Conservation (phyloP, 2,888 invertebrate species). For the Xylota segnis region DNA sequence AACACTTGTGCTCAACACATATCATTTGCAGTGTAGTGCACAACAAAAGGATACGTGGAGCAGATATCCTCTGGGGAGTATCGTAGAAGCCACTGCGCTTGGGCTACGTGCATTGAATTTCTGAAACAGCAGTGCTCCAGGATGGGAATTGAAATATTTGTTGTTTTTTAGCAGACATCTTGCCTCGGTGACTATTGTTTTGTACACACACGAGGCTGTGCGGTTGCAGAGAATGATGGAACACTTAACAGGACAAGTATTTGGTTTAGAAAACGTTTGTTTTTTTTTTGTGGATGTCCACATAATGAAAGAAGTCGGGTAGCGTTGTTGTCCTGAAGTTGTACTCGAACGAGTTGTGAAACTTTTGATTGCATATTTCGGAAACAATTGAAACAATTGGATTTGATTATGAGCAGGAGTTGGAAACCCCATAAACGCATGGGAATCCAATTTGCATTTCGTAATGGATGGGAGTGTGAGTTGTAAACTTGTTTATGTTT, state of each 20-base stretch:
- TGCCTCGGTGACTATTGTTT: background rate
- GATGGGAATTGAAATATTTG: background rate
- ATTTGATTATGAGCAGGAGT: conserved; percentile 22
- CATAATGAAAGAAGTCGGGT: background rate
- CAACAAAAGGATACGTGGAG: background rate
- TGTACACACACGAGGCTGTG: background rate
- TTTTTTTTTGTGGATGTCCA: background rate
- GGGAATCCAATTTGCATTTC: conserved; percentile 16
- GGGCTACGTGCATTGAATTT: conserved; percentile 30
- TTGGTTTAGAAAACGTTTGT: background rate
- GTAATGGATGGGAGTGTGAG: background rate
- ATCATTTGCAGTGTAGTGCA: background rate
- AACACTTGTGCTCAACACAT: background rate
- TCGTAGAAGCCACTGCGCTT: background rate
- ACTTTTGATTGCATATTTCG: conserved; percentile 21
- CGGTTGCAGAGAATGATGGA: background rate
- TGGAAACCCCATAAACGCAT: background rate
- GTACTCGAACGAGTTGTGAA: background rate
- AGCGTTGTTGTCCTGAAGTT: background rate
- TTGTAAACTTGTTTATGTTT: background rate
- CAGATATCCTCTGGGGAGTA: background rate
- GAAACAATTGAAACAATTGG: conserved; percentile 18
- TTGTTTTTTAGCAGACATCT: background rate
- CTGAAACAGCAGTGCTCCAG: background rate
- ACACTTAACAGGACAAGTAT: background rate